Evolutionary conservation across 2,113 vertebrate species (phyloP), one percentile per base, ranked within the genome.

Genomic region (Etheostoma spectabile): DNA sequence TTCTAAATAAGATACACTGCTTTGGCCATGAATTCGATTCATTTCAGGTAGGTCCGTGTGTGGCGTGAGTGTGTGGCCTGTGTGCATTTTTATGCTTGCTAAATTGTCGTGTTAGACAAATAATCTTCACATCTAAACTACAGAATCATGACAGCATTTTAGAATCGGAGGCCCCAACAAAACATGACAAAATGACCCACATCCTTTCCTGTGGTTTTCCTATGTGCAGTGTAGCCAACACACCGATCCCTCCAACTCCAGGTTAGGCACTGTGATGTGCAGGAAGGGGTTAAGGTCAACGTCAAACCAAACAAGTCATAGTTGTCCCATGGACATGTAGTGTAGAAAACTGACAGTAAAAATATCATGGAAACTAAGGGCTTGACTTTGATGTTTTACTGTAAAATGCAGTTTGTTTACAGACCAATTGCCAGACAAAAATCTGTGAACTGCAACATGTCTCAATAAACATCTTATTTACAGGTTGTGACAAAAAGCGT

Each of bases 1-100:
- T 51, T 81, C 48, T 75, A 18, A 55, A 45, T 45, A 48, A 55
- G 52, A 74, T 38, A 53, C 4, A 24, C 18, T 84, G 35, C 38
- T 74, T 33, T 63, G 64, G 51, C 49, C 22, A 75, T 21, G 13
- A 35, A 61, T 68, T 52, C 46, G 6, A 61, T 65, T 52, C 38
- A 8, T 65, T 57, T 75, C 45, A 73, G 1, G 33, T 60, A 35
- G 21, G 7, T 21, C 16, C 33, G 24, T 35, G 71, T 81, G 52
- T 33, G 64, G 33, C 2, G 1, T 27, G 24, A n/a, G 59, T 27
- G 33, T 74, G 74, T 77, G 78, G 65, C 53, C 15, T 53, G 14
- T 14, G n/a, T 49, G n/a, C 6, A 18, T 22, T 7, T 27, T 19
- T 24, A 12, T 12, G 6, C 27, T 53, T 22, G 38, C 1, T 38